Base-by-base conservation (phyloP, 2,888 invertebrate species). In the Troides aeacus region DNA sequence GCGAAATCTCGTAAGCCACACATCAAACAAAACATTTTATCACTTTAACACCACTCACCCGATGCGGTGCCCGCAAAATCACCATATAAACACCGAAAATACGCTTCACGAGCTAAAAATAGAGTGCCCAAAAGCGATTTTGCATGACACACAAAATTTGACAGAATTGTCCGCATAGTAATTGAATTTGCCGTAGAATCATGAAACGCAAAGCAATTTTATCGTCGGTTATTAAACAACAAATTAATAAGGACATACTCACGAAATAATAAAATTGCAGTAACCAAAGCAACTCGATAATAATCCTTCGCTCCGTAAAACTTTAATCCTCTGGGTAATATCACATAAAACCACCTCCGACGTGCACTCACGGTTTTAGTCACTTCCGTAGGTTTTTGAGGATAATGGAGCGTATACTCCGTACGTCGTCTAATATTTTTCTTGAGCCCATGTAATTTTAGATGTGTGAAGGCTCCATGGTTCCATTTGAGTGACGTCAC, bases 401-500 rank as follows among this genome's bases (percentile, higher is more conserved):
- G 79, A 79, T 81, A 85, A 79, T 82, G 80, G 81, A 87, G 85
- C 84, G 79, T 80, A 80, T 78, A 81, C 77, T 83, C 76, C 78
- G 79, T 84, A 81, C 78, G 82, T 78, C 79, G 80, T 84, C 86
- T 86, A 85, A 84, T 82, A 81, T 82, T 85, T 87, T 87, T 88
- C 80, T 84, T 79, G 73, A 80, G 84, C 85, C 82, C 79, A 83
- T 89, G 92, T 93, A 93, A 93, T 91, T 89, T 92, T 92, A 93
- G 92, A 90, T 57, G 69, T 63, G 50, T 63, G 36, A 58, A 77
- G 75, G 76, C 78, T 76, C 71, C 78, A 75, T 85, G 88, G 85
- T 87, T 84, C 84, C 83, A 85, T 86, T 84, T 77, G 79, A 78
- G 86, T 92, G 93, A 93, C 93, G 93, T 93, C 93, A 93, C 86